Percentiles rank a stretch among this genome's conserved stretches.
Evolutionary conservation across 2,888 invertebrate genomes (phyloP).

Genomic region (Adelognathus sp.): DNA sequence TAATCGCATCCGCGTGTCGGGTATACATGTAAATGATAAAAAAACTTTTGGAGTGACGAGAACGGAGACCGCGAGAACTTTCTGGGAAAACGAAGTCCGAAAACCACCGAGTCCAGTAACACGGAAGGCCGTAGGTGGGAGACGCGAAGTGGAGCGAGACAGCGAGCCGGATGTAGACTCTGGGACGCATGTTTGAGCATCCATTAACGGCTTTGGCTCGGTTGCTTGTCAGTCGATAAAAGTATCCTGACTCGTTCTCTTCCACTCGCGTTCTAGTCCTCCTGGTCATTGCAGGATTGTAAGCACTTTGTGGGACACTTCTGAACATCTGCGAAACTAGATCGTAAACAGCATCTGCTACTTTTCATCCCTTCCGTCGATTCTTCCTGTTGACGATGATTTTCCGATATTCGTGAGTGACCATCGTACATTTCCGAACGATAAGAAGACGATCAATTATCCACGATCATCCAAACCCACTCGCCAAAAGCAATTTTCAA

Average conservation of each 20-base stretch:
- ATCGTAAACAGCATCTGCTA: slow-evolving; percentile 17
- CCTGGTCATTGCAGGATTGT: slow-evolving; percentile 5
- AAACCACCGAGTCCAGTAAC: slow-evolving; percentile 62
- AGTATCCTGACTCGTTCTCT: slow-evolving; percentile 56
- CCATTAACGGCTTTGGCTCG: slow-evolving; percentile 75
- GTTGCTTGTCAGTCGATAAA: slow-evolving; percentile 73
- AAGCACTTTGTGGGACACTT: slow-evolving; percentile 20
- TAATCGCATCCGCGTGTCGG: slow-evolving; percentile 27
- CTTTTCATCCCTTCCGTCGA: background rate
- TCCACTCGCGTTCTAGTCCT: slow-evolving; percentile 21
- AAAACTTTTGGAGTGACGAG: slow-evolving; percentile 64
- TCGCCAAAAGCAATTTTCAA: background rate
- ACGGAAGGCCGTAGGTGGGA: background rate
- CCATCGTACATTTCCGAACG: background rate
- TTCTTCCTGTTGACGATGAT: slow-evolving; percentile 24
- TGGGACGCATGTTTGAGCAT: slow-evolving; percentile 74
- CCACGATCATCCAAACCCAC: background rate
- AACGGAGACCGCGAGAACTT: slow-evolving; percentile 65
- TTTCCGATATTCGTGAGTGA: background rate
- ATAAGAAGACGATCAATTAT: background rate
- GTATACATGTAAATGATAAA: slow-evolving; percentile 67
- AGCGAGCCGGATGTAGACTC: slow-evolving; percentile 21
- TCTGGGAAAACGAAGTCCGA: slow-evolving; percentile 71
- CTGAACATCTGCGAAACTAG: slow-evolving; percentile 6
- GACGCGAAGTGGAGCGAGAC: slow-evolving; percentile 27